These are phyloP conservation scores for Oriolus oriolus DNA, from an alignment of 2,113 vertebrate species.

Conservation along the genomic window DNA sequence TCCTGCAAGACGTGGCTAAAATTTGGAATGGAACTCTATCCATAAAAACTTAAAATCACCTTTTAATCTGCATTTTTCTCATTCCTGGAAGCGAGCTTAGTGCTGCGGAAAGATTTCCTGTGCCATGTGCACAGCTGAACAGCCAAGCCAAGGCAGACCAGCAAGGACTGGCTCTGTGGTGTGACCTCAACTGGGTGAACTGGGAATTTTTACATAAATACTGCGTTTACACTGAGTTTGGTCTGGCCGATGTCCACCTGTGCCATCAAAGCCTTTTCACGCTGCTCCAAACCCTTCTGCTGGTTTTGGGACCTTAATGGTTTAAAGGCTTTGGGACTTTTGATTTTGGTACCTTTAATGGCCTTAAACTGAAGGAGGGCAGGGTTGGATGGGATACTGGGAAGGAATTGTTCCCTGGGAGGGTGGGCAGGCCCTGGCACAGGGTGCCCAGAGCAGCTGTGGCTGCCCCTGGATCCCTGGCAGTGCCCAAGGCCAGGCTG, in stretches of 20 bases:
- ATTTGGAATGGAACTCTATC: neutral
- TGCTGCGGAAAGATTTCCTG: neutral
- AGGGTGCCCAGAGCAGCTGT: neutral
- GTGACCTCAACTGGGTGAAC: neutral
- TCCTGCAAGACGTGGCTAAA: neutral
- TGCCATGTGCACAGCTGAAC: neutral
- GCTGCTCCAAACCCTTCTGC: neutral
- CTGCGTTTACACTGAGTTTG: neutral
- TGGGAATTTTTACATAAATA: accelerated
- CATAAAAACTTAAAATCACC: neutral
- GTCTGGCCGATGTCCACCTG: neutral
- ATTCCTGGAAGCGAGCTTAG: neutral
- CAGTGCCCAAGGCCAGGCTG: accelerated
- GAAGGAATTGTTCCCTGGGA: accelerated
- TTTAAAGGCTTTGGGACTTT: too few relatives aligned
- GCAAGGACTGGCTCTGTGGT: neutral
- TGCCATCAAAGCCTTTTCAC: neutral
- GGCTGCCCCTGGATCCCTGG: neutral
- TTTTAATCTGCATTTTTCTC: neutral
- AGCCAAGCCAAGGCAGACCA: neutral
- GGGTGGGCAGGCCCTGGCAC: accelerated
- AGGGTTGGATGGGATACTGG: accelerated
- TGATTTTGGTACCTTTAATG: neutral
- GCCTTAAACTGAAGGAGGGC: neutral
- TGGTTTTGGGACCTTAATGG: neutral